Evolutionary conservation across 2,888 invertebrate genomes (phyloP), one percentile per base, ranked within the genome.

Genomic region (Oeneis ivallda): DNA sequence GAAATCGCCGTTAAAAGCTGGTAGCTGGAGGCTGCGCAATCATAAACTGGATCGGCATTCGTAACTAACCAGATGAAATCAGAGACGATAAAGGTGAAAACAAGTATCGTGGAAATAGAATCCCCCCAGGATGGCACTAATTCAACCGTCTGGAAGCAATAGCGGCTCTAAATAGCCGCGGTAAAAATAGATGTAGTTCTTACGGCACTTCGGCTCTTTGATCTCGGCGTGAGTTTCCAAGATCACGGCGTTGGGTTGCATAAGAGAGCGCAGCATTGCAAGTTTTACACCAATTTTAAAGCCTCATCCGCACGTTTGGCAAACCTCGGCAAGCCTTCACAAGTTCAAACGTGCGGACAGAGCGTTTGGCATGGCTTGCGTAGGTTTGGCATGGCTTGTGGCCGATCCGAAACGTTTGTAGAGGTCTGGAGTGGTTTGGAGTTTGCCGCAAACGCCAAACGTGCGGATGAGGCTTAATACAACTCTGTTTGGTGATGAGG

Each of bases 41-140:
- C 43, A n/a, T 6, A 43, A 6, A n/a, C 13, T 43, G 8, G 2
- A 15, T 45, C 45, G 2, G 7, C 15, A 47, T 15, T 15, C 9
- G n/a, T n/a, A n/a, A n/a, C n/a, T n/a, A n/a, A 17, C 17, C 47
- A 17, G 47, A 15, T 17, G 17, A 26, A 11, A 26, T 50, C 26
- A 13, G 17, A 13, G 11, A 26, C 4, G 17, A 26, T 2, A 17
- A 26, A 57, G 13, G 19, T 43, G 17, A 43, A 47, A 47, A 17
- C 17, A 47, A 15, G 13, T 13, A 39, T 37, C 47, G 60, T 56
- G 56, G 37, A 37, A 60, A 34, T 19, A 26, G 19, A 56, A 41
- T 41, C 56, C 39, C 56, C 56, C 52, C 64, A 64, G 64, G 64
- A 64, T 64, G 64, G n/a, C n/a, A 64, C 37, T 64, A 59, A 59